A percentile compares a stretch with the other conserved stretches of the same genome.
Evolutionary conservation across 2,113 vertebrate genomes (phyloP).

Genomic region (Synchiropus splendidus): DNA sequence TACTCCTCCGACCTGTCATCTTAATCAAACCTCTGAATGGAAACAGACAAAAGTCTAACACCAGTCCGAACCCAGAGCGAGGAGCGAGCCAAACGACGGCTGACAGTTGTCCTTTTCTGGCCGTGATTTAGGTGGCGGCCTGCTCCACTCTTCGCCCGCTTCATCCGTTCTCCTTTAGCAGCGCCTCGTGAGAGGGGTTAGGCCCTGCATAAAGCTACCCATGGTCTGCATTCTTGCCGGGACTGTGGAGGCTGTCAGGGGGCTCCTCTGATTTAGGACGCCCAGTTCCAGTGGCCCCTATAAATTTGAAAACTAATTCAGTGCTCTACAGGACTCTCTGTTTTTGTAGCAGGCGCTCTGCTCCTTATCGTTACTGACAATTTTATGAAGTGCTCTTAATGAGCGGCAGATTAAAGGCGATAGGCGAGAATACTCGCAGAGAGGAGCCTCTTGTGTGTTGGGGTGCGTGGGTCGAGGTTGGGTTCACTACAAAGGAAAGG

Average conservation of each 20-base stretch:
- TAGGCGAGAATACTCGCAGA: conserved; percentile 44
- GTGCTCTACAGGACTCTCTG: conserved; percentile 85
- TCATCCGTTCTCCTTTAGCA: conserved; percentile 75
- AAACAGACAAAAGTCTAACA: conserved; percentile 81
- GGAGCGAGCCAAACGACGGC: conserved; percentile 82
- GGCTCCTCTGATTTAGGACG: conserved; percentile 85
- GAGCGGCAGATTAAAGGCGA: conserved; percentile 92
- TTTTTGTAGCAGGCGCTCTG: conserved; percentile 81
- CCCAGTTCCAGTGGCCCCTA: conserved; percentile 78
- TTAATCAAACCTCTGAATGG: conserved; percentile 95
- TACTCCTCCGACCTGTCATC: conserved; percentile 74
- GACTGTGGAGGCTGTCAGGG: conserved; percentile 87
- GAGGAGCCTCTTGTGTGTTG: conserved; percentile 13
- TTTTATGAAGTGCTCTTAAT: conserved; percentile 99
- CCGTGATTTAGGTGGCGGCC: conserved; percentile 91
- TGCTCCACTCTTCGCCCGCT: conserved; percentile 72
- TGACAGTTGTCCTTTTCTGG: conserved; percentile 88
- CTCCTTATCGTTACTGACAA: conserved; percentile 82
- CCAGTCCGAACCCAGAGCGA: conserved; percentile 75
- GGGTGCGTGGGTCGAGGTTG: conserved; percentile 24
- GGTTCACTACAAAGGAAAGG: conserved; percentile 49
- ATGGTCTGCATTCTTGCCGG: conserved; percentile 76
- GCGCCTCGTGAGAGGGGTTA: conserved; percentile 78
- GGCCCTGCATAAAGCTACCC: conserved; percentile 74
- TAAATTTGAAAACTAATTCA: conserved; percentile 89